phyloP scores from a whole-genome alignment of 1,140 invertebrate species.

The Pachypsylla venusta region DNA sequence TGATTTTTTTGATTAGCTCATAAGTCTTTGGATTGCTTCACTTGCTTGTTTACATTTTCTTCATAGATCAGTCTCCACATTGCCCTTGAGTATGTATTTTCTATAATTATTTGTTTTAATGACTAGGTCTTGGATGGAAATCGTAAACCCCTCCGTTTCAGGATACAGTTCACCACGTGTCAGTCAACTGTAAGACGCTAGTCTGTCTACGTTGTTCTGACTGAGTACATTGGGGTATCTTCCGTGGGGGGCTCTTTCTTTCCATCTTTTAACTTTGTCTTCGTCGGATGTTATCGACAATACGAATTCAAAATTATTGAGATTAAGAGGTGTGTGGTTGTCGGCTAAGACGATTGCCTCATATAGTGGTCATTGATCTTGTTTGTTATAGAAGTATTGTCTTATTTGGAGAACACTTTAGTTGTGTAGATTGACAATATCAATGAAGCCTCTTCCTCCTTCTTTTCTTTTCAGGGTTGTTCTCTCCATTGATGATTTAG shows the following conservation, averaged over 20 bases:
- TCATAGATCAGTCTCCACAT: not conserved
- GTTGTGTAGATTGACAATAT: not conserved
- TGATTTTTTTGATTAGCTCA: no score
- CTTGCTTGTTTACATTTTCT: not conserved
- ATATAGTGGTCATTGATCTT: not conserved
- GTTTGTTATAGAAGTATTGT: not conserved
- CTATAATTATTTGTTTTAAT: slow-evolving; percentile 23
- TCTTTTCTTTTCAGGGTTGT: not conserved
- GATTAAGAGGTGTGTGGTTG: slow-evolving; percentile 3
- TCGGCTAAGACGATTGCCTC: not conserved
- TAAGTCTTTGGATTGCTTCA: not conserved
- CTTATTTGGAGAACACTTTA: not conserved
- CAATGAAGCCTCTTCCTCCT: not conserved
- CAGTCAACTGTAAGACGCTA: slow-evolving; percentile 23
- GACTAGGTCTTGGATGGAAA: slow-evolving; percentile 26
- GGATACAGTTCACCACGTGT: slow-evolving; percentile 18
- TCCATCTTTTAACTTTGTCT: not conserved
- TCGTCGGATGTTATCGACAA: not conserved
- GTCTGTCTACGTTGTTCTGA: slow-evolving; percentile 16
- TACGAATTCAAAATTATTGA: not conserved
- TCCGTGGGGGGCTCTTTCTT: not conserved
- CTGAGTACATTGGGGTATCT: not conserved
- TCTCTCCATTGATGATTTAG: not conserved
- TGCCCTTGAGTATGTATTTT: slow-evolving; percentile 24
- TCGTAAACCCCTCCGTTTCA: slow-evolving; percentile 23